Percentiles rank a stretch among this genome's conserved stretches.
phyloP scores from a whole-genome alignment of 2,113 vertebrate species.

The Centropristis striata region DNA sequence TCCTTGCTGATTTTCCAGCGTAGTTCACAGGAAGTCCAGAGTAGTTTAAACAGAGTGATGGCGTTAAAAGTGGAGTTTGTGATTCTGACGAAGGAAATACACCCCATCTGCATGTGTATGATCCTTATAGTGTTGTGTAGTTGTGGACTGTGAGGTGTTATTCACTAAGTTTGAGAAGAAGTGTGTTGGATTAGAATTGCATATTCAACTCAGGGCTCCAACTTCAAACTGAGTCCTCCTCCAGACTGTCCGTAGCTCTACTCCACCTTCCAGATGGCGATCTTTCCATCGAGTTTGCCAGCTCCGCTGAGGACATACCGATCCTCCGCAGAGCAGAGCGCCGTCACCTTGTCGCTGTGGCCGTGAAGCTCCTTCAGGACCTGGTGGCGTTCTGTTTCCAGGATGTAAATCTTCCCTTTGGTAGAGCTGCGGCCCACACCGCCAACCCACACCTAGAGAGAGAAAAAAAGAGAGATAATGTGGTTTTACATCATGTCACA shows the following conservation, averaged over 20 bases:
- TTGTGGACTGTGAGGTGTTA: too few relatives aligned
- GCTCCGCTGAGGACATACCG: constrained; percentile 95
- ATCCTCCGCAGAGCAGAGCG: constrained; percentile 94
- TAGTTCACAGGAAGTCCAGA: neutral
- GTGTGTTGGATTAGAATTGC: too few relatives aligned
- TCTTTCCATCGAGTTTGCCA: constrained; percentile 91
- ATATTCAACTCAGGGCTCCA: too few relatives aligned
- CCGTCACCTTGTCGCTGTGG: constrained; percentile 86
- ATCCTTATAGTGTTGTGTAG: too few relatives aligned
- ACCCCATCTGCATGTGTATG: too few relatives aligned
- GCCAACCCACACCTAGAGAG: constrained; percentile 93
- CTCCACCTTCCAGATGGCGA: constrained; percentile 97
- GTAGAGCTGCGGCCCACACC: constrained; percentile 87
- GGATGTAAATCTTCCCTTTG: constrained; percentile 93
- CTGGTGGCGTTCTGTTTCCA: constrained; percentile 82
- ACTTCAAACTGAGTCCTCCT: neutral
- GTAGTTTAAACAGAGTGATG: neutral
- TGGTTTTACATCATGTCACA: too few relatives aligned
- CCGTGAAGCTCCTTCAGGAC: constrained; percentile 95
- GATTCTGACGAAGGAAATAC: too few relatives aligned
- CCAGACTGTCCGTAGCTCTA: constrained; percentile 56
- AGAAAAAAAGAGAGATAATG: neutral
- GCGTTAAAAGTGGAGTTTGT: too few relatives aligned
- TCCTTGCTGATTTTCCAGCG: neutral
- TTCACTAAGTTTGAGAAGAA: too few relatives aligned